Conservation (phyloP, 2,113 vertebrate species). For the Leucosticte australis region DNA sequence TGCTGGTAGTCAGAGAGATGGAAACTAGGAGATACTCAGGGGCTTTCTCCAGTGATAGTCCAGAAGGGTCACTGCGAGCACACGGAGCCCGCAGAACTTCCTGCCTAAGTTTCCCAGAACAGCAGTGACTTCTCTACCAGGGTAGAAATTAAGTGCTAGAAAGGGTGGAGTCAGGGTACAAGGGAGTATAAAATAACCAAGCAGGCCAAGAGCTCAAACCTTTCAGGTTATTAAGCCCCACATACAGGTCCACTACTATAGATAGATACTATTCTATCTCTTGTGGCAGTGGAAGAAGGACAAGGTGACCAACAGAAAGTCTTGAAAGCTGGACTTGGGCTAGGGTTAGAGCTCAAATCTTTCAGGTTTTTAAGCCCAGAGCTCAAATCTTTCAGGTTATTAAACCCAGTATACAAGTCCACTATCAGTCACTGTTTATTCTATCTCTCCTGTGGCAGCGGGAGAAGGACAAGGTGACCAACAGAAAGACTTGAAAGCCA, state of each 20-base stretch:
- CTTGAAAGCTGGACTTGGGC: background rate
- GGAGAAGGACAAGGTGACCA: background rate
- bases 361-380: background rate
- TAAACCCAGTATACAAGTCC: background rate
- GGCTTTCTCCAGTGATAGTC: background rate
- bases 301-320: background rate
- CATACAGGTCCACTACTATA: background rate
- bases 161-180: fast-evolving
- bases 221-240: background rate
- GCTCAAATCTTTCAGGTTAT: background rate
- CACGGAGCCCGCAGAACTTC: background rate
- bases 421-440: background rate
- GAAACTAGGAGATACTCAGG: background rate
- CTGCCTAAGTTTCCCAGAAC: background rate
- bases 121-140: background rate
- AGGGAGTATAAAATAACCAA: background rate
- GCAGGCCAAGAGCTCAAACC: background rate
- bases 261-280: too few species aligned
- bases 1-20: background rate
- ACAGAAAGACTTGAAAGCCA: background rate
- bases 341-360: background rate
- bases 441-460: background rate
- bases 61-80: background rate
- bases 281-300: background rate
- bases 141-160: background rate